phyloP scores from a whole-genome alignment of 1,140 invertebrate genomes.

The Drosophila ironensis region DNA sequence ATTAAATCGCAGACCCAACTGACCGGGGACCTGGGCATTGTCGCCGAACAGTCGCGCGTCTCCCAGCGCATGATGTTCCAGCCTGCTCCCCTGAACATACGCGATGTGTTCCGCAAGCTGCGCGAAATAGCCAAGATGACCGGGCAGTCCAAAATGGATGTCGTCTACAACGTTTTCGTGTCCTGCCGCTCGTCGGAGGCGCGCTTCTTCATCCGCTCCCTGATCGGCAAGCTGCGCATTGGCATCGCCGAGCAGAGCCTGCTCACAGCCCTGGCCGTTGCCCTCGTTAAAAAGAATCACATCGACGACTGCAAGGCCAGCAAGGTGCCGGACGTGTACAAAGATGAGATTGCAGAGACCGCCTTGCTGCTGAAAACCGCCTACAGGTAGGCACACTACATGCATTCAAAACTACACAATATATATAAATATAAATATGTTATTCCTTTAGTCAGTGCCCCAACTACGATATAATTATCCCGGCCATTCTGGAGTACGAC shows the following conservation, averaged over 20 bases:
- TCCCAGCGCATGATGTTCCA: constrained; percentile 95
- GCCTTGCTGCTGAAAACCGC: constrained; percentile 94
- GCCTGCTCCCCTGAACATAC: constrained; percentile 86
- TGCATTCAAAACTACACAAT: background rate
- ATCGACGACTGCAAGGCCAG: constrained; percentile 86
- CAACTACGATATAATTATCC: constrained; percentile 94
- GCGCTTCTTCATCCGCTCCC: constrained; percentile 92
- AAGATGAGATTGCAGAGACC: constrained; percentile 90
- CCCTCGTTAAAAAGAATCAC: constrained; percentile 86
- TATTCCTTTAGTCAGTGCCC: constrained; percentile 92
- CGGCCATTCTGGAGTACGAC: constrained; percentile 90
- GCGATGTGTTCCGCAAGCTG: constrained; percentile 92
- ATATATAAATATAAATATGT: background rate
- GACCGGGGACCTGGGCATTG: constrained; percentile 95
- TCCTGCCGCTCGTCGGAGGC: constrained; percentile 96
- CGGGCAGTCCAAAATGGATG: constrained; percentile 88
- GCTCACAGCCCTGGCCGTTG: constrained; percentile 94
- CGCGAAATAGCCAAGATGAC: constrained; percentile 95
- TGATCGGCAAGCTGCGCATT: constrained; percentile 97
- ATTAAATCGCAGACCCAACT: constrained; percentile 91
- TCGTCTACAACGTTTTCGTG: constrained; percentile 97
- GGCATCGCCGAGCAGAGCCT: constrained; percentile 98
- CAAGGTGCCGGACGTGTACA: constrained; percentile 85
- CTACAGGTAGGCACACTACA: constrained; percentile 92
- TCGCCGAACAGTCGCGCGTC: constrained; percentile 94